Base-by-base conservation (phyloP, 2,113 vertebrate species). In the Desmodus rotundus region DNA sequence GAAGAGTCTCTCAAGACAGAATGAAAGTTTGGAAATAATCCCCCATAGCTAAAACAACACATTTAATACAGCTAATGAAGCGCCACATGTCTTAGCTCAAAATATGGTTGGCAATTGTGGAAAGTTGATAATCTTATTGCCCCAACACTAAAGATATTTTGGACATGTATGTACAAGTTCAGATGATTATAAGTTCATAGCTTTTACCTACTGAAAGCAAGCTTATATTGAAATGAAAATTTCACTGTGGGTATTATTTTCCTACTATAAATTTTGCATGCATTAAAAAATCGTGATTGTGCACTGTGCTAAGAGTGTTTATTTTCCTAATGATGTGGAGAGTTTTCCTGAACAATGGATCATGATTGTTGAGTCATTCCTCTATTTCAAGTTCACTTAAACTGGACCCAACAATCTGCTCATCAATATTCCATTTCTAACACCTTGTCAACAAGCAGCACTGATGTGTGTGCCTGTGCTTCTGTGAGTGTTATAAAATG, bases 1-100 rank as follows among this genome's bases (percentile, higher is more conserved):
- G 73, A 92, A 76, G 78, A 94, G 16, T 74, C 17, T 67, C 91
- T 45, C 9, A 87, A 91, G 56, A 84, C 31, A 54, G 38, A 77
- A 76, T 67, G 24, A 47, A 96, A 93, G 26, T 88, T 91, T 54
- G 56, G 82, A 95, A 82, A 70, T 63, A 91, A 33, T 88, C 31
- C n/a, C 38, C 68, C 72, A 14, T 63, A 91, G 47, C 93, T 94
- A 95, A 96, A 72, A 17, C 56, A 95, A 95, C 63, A 94, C 85
- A 94, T 31, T 88, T 91, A 96, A 87, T 91, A 83, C 65, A 15
- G 73, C 87, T 56, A 81, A 63, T 1, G 24, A 96, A 86, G 77
- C 76, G 73, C 45, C 61, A 15, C 36, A 13, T 52, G 24, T 88
- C 72, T 91, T 65, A n/a, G 14, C 80, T 91, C 56, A 92, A 94